Conservation (phyloP, 2,888 invertebrate genomes). For the Deladenus siricidicola region DNA sequence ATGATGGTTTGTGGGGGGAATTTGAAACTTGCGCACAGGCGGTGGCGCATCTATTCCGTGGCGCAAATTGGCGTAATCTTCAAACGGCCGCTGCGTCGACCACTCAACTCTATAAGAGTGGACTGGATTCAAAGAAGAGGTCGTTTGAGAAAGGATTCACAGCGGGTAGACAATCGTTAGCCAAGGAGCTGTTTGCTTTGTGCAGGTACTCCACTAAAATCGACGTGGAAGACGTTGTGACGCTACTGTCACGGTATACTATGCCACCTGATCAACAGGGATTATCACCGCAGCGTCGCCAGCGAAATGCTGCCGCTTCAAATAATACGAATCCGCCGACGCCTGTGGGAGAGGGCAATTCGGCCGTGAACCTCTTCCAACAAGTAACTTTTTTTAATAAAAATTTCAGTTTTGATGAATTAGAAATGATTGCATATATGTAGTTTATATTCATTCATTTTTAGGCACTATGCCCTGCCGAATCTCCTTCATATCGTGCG, state of each 20-base stretch:
- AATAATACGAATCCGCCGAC: background rate
- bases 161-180: slow-evolving; percentile 37
- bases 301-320: slow-evolving; percentile 3
- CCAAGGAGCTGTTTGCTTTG: slow-evolving; percentile 34
- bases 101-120: slow-evolving; percentile 44
- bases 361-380: slow-evolving; percentile 42
- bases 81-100: slow-evolving; percentile 45
- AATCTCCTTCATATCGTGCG: slow-evolving; percentile 22
- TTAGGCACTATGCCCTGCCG: slow-evolving; percentile 28
- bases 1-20: slow-evolving; percentile 28
- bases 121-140: slow-evolving; percentile 35
- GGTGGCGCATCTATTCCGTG: slow-evolving; percentile 42
- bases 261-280: slow-evolving; percentile 9
- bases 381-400: slow-evolving; percentile 28
- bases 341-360: slow-evolving; percentile 3
- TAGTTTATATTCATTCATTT: slow-evolving; percentile 12
- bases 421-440: too few relatives aligned
- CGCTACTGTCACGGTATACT: slow-evolving; percentile 21
- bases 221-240: slow-evolving; percentile 18
- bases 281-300: slow-evolving; percentile 5
- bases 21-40: slow-evolving; percentile 25
- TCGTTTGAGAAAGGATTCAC: slow-evolving; percentile 41
- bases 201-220: slow-evolving; percentile 19
- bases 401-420: too few relatives aligned
- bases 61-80: slow-evolving; percentile 38